A percentile compares a stretch with the other conserved stretches of the same genome.
phyloP scores from a whole-genome alignment of 2,113 vertebrate genomes.

The Nettapus auritus region DNA sequence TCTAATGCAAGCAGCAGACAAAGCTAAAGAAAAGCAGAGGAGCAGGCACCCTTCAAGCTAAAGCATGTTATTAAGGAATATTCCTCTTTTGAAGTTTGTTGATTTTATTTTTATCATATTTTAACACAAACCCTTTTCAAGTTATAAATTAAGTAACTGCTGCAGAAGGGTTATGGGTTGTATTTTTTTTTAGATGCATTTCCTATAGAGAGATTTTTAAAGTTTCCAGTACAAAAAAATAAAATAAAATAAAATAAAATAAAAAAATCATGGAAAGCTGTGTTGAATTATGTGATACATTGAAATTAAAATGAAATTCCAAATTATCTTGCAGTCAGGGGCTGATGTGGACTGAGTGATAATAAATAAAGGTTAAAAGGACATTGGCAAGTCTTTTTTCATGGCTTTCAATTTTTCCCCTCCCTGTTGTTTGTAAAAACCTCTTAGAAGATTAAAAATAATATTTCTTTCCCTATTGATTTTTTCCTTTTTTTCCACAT shows the following conservation, averaged over 20 bases:
- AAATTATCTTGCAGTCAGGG: constrained; percentile 79
- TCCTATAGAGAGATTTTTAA: constrained; percentile 75
- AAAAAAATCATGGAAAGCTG: constrained; percentile 61
- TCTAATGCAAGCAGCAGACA: constrained; percentile 17
- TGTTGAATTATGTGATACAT: constrained; percentile 78
- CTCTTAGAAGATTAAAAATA: constrained; percentile 85
- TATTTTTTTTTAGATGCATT: constrained; percentile 58
- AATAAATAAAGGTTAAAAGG: constrained; percentile 83
- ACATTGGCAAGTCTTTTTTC: constrained; percentile 78
- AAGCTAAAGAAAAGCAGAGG: constrained; percentile 48
- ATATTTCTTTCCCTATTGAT: constrained; percentile 82
- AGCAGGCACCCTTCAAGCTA: constrained; percentile 35
- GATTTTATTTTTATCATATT: constrained; percentile 78
- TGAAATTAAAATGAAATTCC: constrained; percentile 84
- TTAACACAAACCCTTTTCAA: constrained; percentile 78
- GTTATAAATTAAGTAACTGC: constrained; percentile 75
- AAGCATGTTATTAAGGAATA: constrained; percentile 48
- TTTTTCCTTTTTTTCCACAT: constrained; percentile 74
- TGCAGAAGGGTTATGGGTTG: constrained; percentile 65
- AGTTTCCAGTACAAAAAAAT: constrained; percentile 64
- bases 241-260: neutral
- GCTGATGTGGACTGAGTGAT: constrained; percentile 78
- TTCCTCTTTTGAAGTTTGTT: constrained; percentile 63
- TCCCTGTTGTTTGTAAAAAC: constrained; percentile 81
- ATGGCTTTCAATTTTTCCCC: constrained; percentile 75